Evolutionary conservation across 2,797 vertebrate genomes (phyloP).

Genomic region (Emydoidea blandingii): DNA sequence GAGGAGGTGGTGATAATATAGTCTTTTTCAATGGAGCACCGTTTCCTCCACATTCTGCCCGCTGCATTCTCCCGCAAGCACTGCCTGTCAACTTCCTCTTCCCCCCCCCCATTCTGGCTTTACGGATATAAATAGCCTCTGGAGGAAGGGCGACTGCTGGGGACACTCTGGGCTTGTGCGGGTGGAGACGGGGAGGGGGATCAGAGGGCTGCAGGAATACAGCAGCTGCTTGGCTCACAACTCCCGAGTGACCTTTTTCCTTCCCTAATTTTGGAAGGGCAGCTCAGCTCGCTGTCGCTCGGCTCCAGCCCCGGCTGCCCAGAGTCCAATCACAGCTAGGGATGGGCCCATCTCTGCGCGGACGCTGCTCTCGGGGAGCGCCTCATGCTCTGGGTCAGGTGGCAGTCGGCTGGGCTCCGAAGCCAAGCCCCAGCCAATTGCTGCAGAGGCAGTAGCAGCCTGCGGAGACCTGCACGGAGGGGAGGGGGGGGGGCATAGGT

Average conservation of each 20-base stretch:
- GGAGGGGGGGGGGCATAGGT: too few species aligned
- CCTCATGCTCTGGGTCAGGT: neutral
- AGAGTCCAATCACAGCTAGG: neutral
- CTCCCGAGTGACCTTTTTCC: constrained; percentile 37
- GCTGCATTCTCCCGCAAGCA: constrained; percentile 44
- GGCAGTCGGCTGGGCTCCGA: neutral
- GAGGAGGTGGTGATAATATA: constrained; percentile 25
- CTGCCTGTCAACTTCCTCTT: constrained; percentile 54
- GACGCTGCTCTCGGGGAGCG: neutral
- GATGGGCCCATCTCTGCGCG: neutral
- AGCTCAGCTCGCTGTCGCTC: neutral
- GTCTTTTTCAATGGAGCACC: neutral
- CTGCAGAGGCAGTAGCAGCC: neutral
- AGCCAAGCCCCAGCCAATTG: neutral
- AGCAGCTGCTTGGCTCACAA: neutral
- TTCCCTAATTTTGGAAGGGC: constrained; percentile 54
- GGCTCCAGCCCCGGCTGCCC: neutral
- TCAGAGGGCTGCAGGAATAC: neutral
- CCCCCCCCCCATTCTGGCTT: constrained; percentile 59
- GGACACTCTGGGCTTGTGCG: constrained; percentile 36
- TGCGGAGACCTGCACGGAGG: too few species aligned
- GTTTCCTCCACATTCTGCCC: constrained; percentile 77
- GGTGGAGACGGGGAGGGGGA: neutral
- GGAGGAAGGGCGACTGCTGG: constrained; percentile 35
- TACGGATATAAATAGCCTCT: constrained; percentile 61